Conservation (phyloP, 2,797 vertebrate species). For the Tamandua tetradactyla region DNA sequence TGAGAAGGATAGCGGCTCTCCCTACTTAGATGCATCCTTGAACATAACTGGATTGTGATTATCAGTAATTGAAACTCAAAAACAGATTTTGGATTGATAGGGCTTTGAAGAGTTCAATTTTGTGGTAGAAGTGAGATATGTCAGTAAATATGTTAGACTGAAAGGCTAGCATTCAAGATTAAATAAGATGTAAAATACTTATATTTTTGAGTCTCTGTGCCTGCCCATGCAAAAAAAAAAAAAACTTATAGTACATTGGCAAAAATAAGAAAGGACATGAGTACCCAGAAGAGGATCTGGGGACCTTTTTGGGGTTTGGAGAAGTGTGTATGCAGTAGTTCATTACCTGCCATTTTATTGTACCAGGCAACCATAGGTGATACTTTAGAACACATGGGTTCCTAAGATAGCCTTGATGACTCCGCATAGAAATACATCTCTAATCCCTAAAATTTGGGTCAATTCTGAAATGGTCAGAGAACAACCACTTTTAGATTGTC, state of each 20-base stretch:
- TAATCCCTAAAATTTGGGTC: neutral
- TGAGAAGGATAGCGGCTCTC: neutral
- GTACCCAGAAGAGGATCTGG: constrained; percentile 9
- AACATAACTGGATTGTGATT: constrained; percentile 17
- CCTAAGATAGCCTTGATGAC: neutral
- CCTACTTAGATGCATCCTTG: neutral
- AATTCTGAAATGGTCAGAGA: neutral
- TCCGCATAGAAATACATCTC: neutral
- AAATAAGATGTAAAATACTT: neutral
- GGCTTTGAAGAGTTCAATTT: constrained; percentile 32
- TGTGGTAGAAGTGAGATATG: neutral
- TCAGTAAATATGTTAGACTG: neutral
- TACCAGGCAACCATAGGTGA: neutral
- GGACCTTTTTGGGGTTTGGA: neutral
- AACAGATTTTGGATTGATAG: constrained; percentile 29
- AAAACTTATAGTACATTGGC: too few species aligned
- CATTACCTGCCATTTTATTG: neutral
- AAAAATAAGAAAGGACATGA: neutral
- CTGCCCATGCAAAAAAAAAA: too few species aligned
- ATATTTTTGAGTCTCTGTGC: too few species aligned
- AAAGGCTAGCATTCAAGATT: constrained; percentile 29
- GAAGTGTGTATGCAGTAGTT: neutral
- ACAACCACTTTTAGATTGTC: neutral
- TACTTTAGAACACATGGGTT: neutral
- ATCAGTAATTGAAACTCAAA: constrained; percentile 24